Conservation (phyloP, 92 coral and sea anemone genomes). For the Galaxea fascicularis region DNA sequence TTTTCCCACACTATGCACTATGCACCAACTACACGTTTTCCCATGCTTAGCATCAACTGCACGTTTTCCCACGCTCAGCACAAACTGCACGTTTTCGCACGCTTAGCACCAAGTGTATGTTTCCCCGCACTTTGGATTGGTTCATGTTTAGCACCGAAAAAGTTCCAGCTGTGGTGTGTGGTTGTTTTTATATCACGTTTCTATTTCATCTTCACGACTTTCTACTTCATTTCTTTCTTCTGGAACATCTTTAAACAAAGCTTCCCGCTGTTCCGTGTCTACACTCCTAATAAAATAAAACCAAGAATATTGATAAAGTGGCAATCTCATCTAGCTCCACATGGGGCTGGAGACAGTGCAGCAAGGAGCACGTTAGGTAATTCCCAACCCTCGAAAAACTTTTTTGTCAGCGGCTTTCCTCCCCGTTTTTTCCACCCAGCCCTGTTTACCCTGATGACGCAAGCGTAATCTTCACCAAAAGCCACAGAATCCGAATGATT, state of each 20-base stretch:
- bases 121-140: neutral
- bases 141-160: too few species aligned
- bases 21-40: neutral
- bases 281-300: neutral
- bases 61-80: neutral
- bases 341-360: too few species aligned
- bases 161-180: too few species aligned
- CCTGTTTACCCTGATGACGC: too few species aligned
- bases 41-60: neutral
- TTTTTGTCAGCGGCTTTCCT: too few species aligned
- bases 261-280: slow-evolving; percentile 27
- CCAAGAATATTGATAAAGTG: neutral
- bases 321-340: too few species aligned
- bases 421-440: too few species aligned
- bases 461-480: too few species aligned
- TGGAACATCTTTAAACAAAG: slow-evolving; percentile 9
- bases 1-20: neutral
- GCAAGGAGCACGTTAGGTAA: too few species aligned
- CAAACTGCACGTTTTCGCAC: neutral
- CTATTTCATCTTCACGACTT: slow-evolving; percentile 1
- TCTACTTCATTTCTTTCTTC: neutral
- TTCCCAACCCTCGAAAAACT: too few species aligned
- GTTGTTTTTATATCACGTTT: neutral
- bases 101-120: neutral
- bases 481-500: too few species aligned